These are phyloP conservation scores for Caenorhabditis panamensis DNA, from an alignment of 2,888 invertebrate species.

Conservation along the genomic window DNA sequence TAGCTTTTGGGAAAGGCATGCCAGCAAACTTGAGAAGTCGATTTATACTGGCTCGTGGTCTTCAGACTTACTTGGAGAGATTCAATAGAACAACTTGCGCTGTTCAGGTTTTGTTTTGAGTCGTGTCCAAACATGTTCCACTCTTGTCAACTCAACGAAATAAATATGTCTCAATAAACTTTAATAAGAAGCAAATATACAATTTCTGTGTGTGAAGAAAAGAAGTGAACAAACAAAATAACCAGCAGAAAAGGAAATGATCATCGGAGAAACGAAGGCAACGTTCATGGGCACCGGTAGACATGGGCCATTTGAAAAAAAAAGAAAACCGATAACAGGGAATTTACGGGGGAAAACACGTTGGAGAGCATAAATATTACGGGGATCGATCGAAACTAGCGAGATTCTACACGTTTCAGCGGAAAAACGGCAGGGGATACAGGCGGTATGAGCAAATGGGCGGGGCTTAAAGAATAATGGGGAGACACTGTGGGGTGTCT, in stretches of 20 bases:
- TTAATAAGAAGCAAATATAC: slow-evolving; percentile 52
- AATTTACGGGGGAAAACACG: slow-evolving; percentile 8
- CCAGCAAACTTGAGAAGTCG: no score
- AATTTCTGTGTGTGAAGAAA: slow-evolving; percentile 31
- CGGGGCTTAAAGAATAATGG: slow-evolving; percentile 22
- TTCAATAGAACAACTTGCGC: no score
- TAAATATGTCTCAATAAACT: slow-evolving; percentile 1
- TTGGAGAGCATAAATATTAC: slow-evolving; percentile 43
- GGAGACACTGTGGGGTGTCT: slow-evolving; percentile 2
- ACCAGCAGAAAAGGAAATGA: slow-evolving; percentile 56
- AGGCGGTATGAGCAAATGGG: slow-evolving; percentile 44
- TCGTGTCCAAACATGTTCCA: neutral
- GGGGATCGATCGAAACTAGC: slow-evolving; percentile 35
- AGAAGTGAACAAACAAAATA: slow-evolving; percentile 40
- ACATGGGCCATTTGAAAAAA: slow-evolving; percentile 45
- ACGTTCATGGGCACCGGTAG: slow-evolving; percentile 57
- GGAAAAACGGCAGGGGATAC: slow-evolving; percentile 46
- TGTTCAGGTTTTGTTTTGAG: neutral
- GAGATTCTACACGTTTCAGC: slow-evolving; percentile 51
- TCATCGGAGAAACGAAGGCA: slow-evolving; percentile 58
- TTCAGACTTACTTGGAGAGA: no score
- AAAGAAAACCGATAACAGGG: slow-evolving; percentile 14
- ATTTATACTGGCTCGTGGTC: no score
- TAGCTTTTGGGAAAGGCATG: no score
- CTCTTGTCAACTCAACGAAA: no score